phyloP scores from a whole-genome alignment of 2,113 vertebrate genomes.

The Hyaena hyaena region DNA sequence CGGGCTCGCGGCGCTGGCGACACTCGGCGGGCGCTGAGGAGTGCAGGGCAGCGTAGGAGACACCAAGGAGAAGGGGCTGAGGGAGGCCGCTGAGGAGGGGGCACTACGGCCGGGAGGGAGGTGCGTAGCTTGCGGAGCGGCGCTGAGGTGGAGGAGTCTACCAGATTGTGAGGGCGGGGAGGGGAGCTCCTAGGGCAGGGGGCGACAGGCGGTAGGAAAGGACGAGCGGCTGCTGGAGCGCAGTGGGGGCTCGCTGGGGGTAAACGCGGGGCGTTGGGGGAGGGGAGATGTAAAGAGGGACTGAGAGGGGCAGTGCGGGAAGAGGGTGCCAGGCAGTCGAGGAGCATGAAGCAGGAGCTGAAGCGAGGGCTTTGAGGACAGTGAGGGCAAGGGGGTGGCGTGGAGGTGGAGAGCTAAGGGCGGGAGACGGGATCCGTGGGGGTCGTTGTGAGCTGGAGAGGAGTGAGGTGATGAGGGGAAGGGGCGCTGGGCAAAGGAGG shows the following conservation, averaged over 20 bases:
- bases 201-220: not conserved
- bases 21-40: not conserved
- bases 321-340: not conserved
- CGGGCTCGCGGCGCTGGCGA: not conserved
- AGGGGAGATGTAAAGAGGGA: not conserved
- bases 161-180: not conserved
- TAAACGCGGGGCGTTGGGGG: not conserved
- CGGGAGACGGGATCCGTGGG: not conserved
- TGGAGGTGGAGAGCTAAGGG: not conserved
- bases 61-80: not conserved
- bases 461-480: not conserved
- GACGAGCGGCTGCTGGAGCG: not conserved
- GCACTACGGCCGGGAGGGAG: not conserved
- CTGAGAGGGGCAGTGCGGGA: not conserved
- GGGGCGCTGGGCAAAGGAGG: not conserved
- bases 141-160: not conserved
- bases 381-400: not conserved
- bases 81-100: not conserved
- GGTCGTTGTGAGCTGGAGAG: not conserved
- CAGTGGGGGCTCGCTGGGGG: not conserved
- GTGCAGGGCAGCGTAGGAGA: not conserved
- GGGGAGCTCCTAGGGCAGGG: not conserved
- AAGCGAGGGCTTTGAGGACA: not conserved
- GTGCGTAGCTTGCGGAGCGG: not conserved
- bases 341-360: not conserved